Base-by-base conservation (phyloP, 2,888 invertebrate species). In the Micropterix aruncella region DNA sequence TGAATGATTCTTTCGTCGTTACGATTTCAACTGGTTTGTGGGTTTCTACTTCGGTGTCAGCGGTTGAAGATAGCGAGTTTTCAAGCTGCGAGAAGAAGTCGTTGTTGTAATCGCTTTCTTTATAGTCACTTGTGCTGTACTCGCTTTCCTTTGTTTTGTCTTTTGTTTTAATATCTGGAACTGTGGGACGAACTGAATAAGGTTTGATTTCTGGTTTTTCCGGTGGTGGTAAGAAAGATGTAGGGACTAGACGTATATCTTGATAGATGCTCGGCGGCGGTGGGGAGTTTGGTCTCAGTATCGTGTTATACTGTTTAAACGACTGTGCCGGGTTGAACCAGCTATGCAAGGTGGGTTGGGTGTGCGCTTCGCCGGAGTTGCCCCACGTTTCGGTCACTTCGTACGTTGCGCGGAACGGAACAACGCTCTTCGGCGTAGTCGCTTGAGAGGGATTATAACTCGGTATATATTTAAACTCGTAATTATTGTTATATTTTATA, bases 321-420 rank as follows among this genome's bases (percentile, higher is more conserved):
- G 60, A 51, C 47, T 60, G 60, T 12, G 63, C 61, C 4, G 64
- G 60, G 36, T 59, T 53, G 5, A 63, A 55, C 70, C 70, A 70
- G 15, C 62, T 57, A 17, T 59, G 53, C 2, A 62, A 56, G 4
- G 66, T 61, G 1, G 66, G 58, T 38, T 65, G 63, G 2, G 65
- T 62, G 15, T 56, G 49, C n/a, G 45, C 44, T 39, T 60, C 59
- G 19, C 67, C 65, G 2, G 48, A 48, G 14, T 62, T 54, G 45
- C 66, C 67, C 41, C 49, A 52, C 14, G 59, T 57, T 55, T 71
- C 71, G 3, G 65, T 65, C 1, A 71, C 71, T 55, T 70, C 71
- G 49, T 71, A 71, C 12, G 65, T 62, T 15, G 65, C 60, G 47
- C 54, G 54, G 52, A 55, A 54, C 42, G 54, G 49, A 46, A 58